Base-by-base conservation (phyloP, 2,888 invertebrate genomes). In the Gryllus longicercus region DNA sequence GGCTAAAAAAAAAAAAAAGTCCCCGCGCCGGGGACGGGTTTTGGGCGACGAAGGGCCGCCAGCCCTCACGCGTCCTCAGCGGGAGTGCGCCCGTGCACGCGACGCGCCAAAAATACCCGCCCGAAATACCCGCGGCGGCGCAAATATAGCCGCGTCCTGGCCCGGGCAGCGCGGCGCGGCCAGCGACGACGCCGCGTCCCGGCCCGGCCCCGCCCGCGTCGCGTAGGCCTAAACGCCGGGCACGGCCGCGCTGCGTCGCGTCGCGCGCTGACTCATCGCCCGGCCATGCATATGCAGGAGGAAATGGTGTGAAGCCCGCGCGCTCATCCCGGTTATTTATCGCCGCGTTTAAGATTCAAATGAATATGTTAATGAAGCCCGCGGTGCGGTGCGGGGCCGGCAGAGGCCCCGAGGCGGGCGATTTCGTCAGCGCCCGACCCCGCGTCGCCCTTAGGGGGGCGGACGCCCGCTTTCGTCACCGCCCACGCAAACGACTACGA, bases 291-390 rank as follows among this genome's bases (percentile, higher is more conserved):
- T 63, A 63, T 63, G 63, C 63, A 63, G n/a, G 16, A n/a, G 16
- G 16, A 14, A 4, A 14, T n/a, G 63, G 16, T n/a, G 16, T n/a
- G 63, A 63, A 63, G 63, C 63, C 63, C 16, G n/a, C 63, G 63
- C 63, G n/a, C 63, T 14, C 63, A 63, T 63, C 63, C 63, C 12
- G 63, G n/a, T 63, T 63, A n/a, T 63, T 63, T 63, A 63, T 63
- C 63, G 63, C 63, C 63, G 63, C n/a, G 63, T 63, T 63, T 63
- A 63, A 63, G 16, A 63, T 63, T 63, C 63, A 63, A 63, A 63
- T 63, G 63, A 63, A 63, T 63, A 63, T 63, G 63, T 63, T 63
- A 63, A 63, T 63, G 63, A 63, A 14, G 63, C 5, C 63, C 63
- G n/a, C 5, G n/a, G 2, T 4, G 14, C 2, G 63, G 63, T 5